phyloP scores from a whole-genome alignment of 2,888 invertebrate species.

The Cephus sareptanus region DNA sequence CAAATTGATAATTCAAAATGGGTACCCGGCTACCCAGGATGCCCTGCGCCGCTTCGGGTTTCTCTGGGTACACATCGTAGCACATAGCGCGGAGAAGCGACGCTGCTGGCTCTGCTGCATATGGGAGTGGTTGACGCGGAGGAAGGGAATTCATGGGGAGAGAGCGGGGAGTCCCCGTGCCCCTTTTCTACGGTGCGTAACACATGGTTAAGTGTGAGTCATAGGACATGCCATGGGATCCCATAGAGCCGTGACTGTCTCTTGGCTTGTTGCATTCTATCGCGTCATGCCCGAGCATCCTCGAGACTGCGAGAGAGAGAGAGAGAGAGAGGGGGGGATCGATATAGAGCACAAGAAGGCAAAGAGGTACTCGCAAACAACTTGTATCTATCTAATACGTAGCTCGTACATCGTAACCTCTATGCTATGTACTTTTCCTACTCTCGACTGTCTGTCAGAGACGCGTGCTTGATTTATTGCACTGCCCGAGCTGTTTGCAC shows the following conservation, averaged over 20 bases:
- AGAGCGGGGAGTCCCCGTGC: neutral
- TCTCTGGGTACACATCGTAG: neutral
- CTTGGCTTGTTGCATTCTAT: neutral
- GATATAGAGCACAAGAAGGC: neutral
- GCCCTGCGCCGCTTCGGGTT: neutral
- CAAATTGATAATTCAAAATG: neutral
- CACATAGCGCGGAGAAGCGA: neutral
- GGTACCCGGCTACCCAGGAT: neutral
- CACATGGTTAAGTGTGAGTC: neutral
- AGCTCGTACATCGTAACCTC: neutral
- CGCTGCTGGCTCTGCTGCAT: neutral
- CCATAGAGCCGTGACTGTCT: neutral
- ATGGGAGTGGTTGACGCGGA: neutral
- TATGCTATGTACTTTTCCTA: neutral
- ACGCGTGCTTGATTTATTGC: neutral
- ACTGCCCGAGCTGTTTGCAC: neutral
- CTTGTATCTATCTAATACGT: neutral
- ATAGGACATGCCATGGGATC: neutral
- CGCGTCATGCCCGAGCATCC: neutral
- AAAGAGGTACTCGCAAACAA: neutral
- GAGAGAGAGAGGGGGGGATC: neutral
- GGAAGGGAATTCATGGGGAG: too few species aligned
- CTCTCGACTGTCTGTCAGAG: neutral
- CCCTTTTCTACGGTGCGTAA: neutral
- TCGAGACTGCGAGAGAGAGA: neutral